A percentile compares a stretch with the other conserved stretches of the same genome.
Evolutionary conservation across 64 coral and sea anemone genomes (phyloP).

Genomic region (Acropora tenuis): DNA sequence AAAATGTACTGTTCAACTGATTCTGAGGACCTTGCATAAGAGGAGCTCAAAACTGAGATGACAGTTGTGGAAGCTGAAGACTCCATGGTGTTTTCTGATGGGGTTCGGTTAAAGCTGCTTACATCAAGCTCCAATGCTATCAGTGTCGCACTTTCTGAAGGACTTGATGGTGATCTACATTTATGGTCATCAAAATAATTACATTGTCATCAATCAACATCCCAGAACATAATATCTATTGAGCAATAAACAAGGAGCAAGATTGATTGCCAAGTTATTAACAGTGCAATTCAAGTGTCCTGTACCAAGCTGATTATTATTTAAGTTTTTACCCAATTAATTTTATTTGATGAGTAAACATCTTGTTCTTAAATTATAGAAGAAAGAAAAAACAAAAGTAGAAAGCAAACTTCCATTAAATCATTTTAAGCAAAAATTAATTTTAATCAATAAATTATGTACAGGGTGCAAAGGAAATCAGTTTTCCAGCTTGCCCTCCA

Average conservation of each 20-base stretch:
- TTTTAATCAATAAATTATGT: not conserved
- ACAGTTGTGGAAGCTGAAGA: not conserved
- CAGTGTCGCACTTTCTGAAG: not conserved
- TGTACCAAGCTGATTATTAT: not conserved
- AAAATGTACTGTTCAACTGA: slow-evolving; percentile 3
- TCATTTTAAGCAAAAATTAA: not conserved
- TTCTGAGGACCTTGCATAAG: not conserved
- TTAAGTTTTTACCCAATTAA: not conserved
- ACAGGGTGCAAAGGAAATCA: not conserved
- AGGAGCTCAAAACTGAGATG: not conserved
- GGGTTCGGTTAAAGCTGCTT: not conserved
- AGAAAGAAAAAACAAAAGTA: not conserved
- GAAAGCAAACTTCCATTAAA: not conserved
- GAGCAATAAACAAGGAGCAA: not conserved
- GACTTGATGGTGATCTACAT: slow-evolving; percentile 1
- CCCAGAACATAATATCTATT: slow-evolving; percentile 2
- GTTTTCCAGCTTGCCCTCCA: not conserved
- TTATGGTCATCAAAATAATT: not conserved
- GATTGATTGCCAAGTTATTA: not conserved
- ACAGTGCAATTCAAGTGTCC: slow-evolving; percentile 2
- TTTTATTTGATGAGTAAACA: not conserved
- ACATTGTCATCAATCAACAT: not conserved
- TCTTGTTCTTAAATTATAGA: not conserved
- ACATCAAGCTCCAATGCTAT: not conserved
- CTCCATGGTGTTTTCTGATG: not conserved